Percentiles rank a stretch among this genome's conserved stretches.
Conservation (phyloP, 2,113 vertebrate genomes). For the Perca fluviatilis region DNA sequence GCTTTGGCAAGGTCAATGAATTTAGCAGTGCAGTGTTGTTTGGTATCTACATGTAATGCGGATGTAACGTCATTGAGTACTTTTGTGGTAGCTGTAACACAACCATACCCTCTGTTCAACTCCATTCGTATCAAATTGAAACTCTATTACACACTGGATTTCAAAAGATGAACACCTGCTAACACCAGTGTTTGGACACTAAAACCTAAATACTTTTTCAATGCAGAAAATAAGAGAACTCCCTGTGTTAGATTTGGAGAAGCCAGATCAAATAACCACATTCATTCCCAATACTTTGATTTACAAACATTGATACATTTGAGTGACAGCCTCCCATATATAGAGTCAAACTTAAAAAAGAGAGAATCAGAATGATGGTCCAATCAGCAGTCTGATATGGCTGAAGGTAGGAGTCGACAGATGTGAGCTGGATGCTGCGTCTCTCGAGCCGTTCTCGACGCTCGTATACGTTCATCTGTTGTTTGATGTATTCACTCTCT, state of each 20-base stretch:
- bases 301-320: neutral
- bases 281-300: neutral
- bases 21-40: no score
- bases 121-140: neutral
- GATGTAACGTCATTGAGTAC: no score
- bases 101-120: neutral
- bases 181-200: neutral
- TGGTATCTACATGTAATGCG: no score
- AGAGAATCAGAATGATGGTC: neutral
- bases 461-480: conserved; percentile 76
- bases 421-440: conserved; percentile 67
- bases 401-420: conserved; percentile 60
- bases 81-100: no score
- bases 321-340: neutral
- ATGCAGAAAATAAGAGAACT: neutral
- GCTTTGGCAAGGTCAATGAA: no score
- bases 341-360: neutral
- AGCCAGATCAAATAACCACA: neutral
- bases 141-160: neutral
- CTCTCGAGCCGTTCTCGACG: conserved; percentile 59
- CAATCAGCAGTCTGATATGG: conserved; percentile 15
- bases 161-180: neutral
- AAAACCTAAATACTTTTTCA: neutral
- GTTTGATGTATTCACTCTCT: conserved; percentile 75
- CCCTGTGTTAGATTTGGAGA: neutral